Conservation (phyloP, 2,797 vertebrate genomes). For the Schizopygopsis pylzovi region DNA sequence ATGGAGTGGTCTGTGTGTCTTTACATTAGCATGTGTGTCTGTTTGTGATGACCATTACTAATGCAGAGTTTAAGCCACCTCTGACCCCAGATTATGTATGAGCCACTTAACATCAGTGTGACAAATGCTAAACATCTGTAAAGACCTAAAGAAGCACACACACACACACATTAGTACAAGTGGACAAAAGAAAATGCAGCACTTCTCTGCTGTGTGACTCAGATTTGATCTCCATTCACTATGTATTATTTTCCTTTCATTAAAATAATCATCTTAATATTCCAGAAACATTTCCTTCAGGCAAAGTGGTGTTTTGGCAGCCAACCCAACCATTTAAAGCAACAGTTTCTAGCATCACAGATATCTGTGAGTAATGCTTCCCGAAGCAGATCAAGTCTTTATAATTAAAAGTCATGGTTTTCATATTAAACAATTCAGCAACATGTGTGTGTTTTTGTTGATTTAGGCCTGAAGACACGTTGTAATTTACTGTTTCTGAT, state of each 20-base stretch:
- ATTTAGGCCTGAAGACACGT: conserved; percentile 19
- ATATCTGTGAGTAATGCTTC: neutral
- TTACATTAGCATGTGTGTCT: conserved; percentile 24
- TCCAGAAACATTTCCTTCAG: conserved; percentile 19
- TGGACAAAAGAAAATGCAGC: neutral
- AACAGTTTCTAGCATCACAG: conserved; percentile 7
- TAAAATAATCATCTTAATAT: conserved; percentile 12
- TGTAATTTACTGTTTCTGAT: conserved; percentile 59
- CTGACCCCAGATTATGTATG: conserved; percentile 56
- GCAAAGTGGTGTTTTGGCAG: conserved; percentile 20
- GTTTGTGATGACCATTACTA: conserved; percentile 31
- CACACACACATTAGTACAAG: conserved; percentile 28
- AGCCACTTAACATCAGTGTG: conserved; percentile 60
- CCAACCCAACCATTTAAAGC: neutral
- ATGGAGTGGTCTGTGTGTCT: neutral
- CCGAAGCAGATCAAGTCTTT: conserved; percentile 15
- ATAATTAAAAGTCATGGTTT: neutral
- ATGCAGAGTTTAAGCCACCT: conserved; percentile 44
- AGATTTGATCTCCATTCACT: conserved; percentile 2
- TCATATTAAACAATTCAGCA: conserved; percentile 31
- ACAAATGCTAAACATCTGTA: conserved; percentile 71
- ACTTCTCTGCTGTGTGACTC: conserved; percentile 11
- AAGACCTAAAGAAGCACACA: conserved; percentile 16
- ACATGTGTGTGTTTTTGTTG: conserved; percentile 2
- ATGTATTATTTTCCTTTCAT: conserved; percentile 7